Evolutionary conservation across 2,797 vertebrate genomes (phyloP).

Genomic region (Lophotriccus pileatus): DNA sequence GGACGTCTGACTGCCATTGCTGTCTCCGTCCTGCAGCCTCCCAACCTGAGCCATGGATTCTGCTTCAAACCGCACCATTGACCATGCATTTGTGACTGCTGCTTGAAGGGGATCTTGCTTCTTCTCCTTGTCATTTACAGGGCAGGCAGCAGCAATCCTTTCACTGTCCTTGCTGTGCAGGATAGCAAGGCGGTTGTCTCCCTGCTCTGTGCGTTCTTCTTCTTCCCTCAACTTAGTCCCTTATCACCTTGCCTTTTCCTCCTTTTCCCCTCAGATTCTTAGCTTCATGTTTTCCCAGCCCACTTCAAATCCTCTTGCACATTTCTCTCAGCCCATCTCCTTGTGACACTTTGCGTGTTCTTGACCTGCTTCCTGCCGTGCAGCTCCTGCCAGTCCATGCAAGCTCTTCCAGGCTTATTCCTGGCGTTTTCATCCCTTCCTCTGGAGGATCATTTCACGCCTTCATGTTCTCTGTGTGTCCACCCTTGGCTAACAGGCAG

Average conservation of each 20-base stretch:
- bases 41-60: not conserved
- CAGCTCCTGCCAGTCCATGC: not conserved
- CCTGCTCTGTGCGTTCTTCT: not conserved
- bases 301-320: not conserved
- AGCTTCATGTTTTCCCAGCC: not conserved
- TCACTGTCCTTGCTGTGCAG: not conserved
- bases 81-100: not conserved
- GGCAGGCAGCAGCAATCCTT: not conserved
- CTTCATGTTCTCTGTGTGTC: not conserved
- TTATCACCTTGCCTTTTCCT: not conserved
- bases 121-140: not conserved
- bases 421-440: not conserved
- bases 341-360: rapidly evolving
- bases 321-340: not conserved
- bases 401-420: not conserved
- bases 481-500: not conserved
- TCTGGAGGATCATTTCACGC: not conserved
- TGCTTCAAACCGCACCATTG: not conserved
- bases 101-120: not conserved
- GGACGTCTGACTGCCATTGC: not conserved
- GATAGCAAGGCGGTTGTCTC: not conserved
- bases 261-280: not conserved
- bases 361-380: not conserved
- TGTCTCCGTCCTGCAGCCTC: not conserved
- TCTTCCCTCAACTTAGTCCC: not conserved